Evolutionary conservation across 2,888 invertebrate species (phyloP).

Genomic region (Ramazzottius varieornatus): DNA sequence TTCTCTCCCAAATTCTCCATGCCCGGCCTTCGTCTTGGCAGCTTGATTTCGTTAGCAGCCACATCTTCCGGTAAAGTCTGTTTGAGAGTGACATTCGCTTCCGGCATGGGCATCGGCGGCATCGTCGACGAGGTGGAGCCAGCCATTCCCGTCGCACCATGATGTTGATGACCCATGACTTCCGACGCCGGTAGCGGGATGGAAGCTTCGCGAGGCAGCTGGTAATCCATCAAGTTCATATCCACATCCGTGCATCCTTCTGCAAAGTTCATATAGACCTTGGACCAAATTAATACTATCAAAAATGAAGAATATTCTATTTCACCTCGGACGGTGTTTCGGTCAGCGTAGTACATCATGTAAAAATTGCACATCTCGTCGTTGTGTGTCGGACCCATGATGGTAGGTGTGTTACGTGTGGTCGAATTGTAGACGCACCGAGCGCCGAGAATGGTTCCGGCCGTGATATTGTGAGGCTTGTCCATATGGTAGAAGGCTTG

Average conservation of each 20-base stretch:
- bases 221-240: not conserved
- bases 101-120: not conserved
- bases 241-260: not conserved
- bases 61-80: not conserved
- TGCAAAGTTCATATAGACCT: no score
- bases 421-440: constrained; percentile 26
- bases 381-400: constrained; percentile 20
- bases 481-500: constrained; percentile 16
- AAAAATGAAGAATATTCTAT: not conserved
- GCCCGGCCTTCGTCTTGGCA: not conserved
- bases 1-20: not conserved
- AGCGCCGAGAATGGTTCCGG: constrained; percentile 15
- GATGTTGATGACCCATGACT: not conserved
- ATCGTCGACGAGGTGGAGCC: not conserved
- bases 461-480: not conserved
- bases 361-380: constrained; percentile 24
- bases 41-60: not conserved
- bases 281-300: no score
- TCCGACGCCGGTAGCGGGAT: not conserved
- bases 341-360: constrained; percentile 19
- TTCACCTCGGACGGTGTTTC: not conserved
- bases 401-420: constrained; percentile 15
- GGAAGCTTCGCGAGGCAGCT: not conserved
- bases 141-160: not conserved
- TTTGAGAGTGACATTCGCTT: not conserved